A percentile compares a stretch with the other conserved stretches of the same genome.
These are phyloP conservation scores for Agelastica alni DNA, from an alignment of 2,888 invertebrate genomes.

Conservation along the genomic window DNA sequence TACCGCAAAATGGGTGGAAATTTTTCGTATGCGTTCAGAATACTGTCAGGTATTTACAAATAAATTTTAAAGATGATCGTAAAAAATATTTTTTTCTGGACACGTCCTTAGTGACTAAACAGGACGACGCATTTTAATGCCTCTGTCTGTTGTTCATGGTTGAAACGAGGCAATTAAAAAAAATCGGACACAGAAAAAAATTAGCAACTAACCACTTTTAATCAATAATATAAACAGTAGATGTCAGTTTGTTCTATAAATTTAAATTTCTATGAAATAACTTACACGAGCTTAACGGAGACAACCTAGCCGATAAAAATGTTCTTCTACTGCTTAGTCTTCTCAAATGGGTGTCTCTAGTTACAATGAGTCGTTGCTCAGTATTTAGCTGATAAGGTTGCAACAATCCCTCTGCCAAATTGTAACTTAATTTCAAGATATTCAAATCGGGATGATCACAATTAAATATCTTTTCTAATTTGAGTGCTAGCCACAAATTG, in stretches of 20 bases:
- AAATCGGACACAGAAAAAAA: no score
- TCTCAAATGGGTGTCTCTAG: slow-evolving; percentile 54
- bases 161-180: no score
- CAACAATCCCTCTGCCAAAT: slow-evolving; percentile 66
- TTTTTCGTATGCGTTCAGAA: no score
- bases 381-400: slow-evolving; percentile 67
- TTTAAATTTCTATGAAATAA: slow-evolving; percentile 28
- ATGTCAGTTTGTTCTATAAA: no score
- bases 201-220: no score
- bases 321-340: slow-evolving; percentile 54
- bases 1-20: no score
- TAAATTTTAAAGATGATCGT: no score
- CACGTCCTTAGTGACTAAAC: no score
- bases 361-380: slow-evolving; percentile 65
- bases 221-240: neutral
- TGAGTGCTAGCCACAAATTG: slow-evolving; percentile 64
- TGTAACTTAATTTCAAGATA: slow-evolving; percentile 65
- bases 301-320: slow-evolving; percentile 45
- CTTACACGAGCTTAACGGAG: slow-evolving; percentile 47
- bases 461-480: slow-evolving; percentile 62
- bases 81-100: no score
- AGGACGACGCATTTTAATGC: no score
- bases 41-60: no score
- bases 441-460: slow-evolving; percentile 60
- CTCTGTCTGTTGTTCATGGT: no score